phyloP scores from a whole-genome alignment of 2,888 invertebrate genomes.

The Lutraria lutraria region DNA sequence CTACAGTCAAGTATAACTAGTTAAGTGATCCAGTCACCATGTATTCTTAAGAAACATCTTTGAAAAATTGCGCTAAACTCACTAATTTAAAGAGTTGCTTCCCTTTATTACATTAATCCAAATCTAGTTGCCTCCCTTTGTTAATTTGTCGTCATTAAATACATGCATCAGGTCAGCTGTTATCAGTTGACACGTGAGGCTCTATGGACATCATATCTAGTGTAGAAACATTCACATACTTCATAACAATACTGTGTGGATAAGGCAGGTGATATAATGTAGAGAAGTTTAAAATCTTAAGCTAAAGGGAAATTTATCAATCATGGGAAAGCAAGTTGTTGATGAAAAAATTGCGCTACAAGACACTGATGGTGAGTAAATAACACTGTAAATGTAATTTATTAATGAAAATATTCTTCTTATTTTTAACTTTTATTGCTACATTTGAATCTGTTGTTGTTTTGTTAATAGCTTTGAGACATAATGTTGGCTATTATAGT shows the following conservation, averaged over 20 bases:
- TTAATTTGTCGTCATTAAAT: not conserved
- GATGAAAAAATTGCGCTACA: slow-evolving; percentile 49
- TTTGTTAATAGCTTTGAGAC: no score
- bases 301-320: not conserved
- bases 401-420: no score
- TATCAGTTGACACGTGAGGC: slow-evolving; percentile 24
- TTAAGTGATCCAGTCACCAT: no score
- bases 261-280: not conserved
- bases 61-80: no score
- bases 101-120: not conserved
- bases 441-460: no score
- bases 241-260: not conserved
- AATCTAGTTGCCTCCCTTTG: slow-evolving; percentile 4
- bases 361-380: slow-evolving; percentile 42
- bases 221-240: not conserved
- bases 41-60: no score
- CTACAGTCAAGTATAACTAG: no score
- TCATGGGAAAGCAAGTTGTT: slow-evolving; percentile 58
- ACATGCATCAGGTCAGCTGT: slow-evolving; percentile 9
- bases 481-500: no score
- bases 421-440: no score
- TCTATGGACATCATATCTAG: not conserved
- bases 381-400: no score
- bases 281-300: not conserved
- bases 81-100: no score